Percentiles rank a stretch among this genome's conserved stretches.
Conservation (phyloP, 2,797 vertebrate species). For the Lateolabrax maculatus region DNA sequence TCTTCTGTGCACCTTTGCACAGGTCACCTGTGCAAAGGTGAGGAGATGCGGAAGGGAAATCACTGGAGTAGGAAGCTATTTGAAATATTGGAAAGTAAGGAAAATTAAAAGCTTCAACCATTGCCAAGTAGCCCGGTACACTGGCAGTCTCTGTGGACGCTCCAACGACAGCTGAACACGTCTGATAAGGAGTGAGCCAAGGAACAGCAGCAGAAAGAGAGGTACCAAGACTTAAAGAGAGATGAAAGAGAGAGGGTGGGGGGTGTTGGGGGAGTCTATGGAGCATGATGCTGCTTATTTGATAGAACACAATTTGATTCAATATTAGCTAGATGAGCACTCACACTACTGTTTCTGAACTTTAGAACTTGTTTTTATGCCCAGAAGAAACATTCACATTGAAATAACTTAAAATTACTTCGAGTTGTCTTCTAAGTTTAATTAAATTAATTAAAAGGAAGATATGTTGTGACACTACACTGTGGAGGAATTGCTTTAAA, state of each 20-base stretch:
- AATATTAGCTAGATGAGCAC: slow-evolving; percentile 33
- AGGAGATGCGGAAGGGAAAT: slow-evolving; percentile 46
- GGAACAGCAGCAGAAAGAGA: slow-evolving; percentile 62
- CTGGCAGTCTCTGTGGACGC: slow-evolving; percentile 75
- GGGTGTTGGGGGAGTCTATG: background rate
- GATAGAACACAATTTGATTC: slow-evolving; percentile 46
- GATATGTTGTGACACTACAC: background rate
- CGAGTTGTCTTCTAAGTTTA: slow-evolving; percentile 1
- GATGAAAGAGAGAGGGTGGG: slow-evolving; percentile 38
- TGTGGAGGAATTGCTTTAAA: background rate
- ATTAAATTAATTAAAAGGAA: slow-evolving; percentile 29
- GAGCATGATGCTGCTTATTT: slow-evolving; percentile 43
- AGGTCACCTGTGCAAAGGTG: slow-evolving; percentile 44
- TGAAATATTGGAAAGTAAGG: slow-evolving; percentile 69
- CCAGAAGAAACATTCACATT: slow-evolving; percentile 18
- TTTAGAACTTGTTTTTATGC: slow-evolving; percentile 2
- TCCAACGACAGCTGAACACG: slow-evolving; percentile 81
- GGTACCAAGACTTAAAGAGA: slow-evolving; percentile 52
- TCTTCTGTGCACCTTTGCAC: slow-evolving; percentile 37
- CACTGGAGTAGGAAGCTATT: slow-evolving; percentile 63
- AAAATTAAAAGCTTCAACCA: slow-evolving; percentile 69
- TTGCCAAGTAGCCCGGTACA: slow-evolving; percentile 73
- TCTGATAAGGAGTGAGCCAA: slow-evolving; percentile 84
- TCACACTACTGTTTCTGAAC: slow-evolving; percentile 25
- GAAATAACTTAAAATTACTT: background rate